phyloP scores from a whole-genome alignment of 2,797 vertebrate genomes.

The Alfaro cultratus region DNA sequence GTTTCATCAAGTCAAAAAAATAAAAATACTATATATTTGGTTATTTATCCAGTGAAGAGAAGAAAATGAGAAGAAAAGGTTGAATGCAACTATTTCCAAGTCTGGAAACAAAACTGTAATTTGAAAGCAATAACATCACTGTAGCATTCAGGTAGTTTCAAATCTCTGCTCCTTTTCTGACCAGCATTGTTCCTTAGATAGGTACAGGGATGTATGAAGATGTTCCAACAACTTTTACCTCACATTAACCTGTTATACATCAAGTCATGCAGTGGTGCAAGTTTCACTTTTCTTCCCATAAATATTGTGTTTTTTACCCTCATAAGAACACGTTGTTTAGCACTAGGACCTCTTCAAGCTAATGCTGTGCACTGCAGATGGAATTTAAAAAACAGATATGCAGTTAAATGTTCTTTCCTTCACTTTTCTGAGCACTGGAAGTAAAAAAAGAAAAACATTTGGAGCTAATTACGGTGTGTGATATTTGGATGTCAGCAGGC shows the following conservation, averaged over 20 bases:
- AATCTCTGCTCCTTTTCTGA: neutral
- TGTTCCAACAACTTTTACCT: neutral
- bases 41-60: neutral
- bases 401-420: neutral
- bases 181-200: neutral
- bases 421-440: neutral
- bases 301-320: neutral
- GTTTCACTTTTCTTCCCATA: neutral
- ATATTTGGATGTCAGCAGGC: neutral
- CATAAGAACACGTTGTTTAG: neutral
- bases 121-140: neutral
- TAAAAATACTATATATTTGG: neutral
- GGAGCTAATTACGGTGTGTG: neutral
- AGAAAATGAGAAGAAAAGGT: neutral
- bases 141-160: neutral
- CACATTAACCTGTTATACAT: neutral
- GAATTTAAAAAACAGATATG: neutral
- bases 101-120: neutral
- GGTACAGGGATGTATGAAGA: neutral
- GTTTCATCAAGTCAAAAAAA: neutral
- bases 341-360: neutral
- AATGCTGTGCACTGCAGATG: neutral
- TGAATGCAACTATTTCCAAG: neutral
- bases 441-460: neutral
- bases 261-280: neutral